A percentile compares a stretch with the other conserved stretches of the same genome.
Evolutionary conservation across 2,113 vertebrate genomes (phyloP).

Genomic region (Antechinus stuartii): DNA sequence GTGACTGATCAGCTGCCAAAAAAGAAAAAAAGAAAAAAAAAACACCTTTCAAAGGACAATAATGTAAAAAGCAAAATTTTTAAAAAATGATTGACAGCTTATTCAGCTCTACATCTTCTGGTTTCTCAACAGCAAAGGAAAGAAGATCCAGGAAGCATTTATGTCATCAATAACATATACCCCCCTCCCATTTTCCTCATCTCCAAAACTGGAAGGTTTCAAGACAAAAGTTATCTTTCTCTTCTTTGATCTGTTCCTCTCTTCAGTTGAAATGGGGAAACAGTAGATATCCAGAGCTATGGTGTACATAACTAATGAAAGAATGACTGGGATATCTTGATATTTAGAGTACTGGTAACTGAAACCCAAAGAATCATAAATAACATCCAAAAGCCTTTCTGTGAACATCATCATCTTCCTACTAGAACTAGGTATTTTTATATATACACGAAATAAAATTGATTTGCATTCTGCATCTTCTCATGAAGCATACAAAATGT

Average conservation of each 20-base stretch:
- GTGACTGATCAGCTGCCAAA: not conserved
- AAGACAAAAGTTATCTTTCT: not conserved
- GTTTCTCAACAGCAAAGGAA: not conserved
- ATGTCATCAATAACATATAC: not conserved
- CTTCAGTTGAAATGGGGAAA: not conserved
- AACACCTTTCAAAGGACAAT: not conserved
- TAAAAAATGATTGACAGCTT: not conserved
- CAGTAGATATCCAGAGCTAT: not conserved
- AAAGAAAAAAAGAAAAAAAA: too few species aligned
- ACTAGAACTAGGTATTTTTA: not conserved
- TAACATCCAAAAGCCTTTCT: not conserved
- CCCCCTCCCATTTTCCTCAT: not conserved
- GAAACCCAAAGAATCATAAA: not conserved
- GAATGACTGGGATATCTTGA: not conserved
- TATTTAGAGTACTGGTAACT: not conserved
- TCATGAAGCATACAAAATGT: not conserved
- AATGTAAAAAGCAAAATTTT: not conserved
- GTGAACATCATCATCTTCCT: not conserved
- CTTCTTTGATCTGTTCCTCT: not conserved
- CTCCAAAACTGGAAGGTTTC: not conserved
- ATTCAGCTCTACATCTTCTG: not conserved
- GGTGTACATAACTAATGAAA: not conserved
- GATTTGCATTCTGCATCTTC: not conserved
- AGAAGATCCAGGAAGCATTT: not conserved
- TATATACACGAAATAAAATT: not conserved